Conservation (phyloP, 2,888 invertebrate genomes). For the Watsonalla binaria region DNA sequence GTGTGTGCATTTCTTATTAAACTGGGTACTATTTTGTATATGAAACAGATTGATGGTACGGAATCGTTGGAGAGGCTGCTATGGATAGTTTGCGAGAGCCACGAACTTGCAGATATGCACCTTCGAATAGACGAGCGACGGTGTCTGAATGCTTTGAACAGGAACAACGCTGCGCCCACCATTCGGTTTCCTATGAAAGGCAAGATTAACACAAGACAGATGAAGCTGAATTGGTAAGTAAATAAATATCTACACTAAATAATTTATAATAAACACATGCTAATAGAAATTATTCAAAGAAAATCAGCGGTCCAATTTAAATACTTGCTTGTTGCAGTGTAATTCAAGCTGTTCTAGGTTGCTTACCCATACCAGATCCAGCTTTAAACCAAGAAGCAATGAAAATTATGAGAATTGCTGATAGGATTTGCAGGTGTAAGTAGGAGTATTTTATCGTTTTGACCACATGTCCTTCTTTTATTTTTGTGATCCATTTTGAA, state of each 20-base stretch:
- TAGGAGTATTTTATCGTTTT: slow-evolving; percentile 7
- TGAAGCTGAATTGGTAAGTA: slow-evolving; percentile 91
- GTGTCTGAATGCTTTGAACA: slow-evolving; percentile 83
- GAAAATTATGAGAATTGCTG: slow-evolving; percentile 83
- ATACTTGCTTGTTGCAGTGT: slow-evolving; percentile 78
- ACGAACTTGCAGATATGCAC: slow-evolving; percentile 83
- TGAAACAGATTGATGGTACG: slow-evolving; percentile 74
- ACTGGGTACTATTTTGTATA: too few species aligned
- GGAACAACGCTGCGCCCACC: slow-evolving; percentile 72
- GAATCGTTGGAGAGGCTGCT: slow-evolving; percentile 79
- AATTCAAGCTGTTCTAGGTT: slow-evolving; percentile 86
- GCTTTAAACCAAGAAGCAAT: slow-evolving; percentile 83
- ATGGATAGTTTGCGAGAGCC: slow-evolving; percentile 77
- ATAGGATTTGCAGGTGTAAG: slow-evolving; percentile 84
- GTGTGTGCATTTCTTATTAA: too few species aligned
- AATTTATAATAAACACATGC: too few species aligned
- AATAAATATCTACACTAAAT: too few species aligned
- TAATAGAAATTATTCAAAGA: too few species aligned
- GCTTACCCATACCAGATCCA: slow-evolving; percentile 82
- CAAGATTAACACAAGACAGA: slow-evolving; percentile 82
- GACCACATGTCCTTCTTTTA: neutral
- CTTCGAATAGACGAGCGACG: slow-evolving; percentile 84
- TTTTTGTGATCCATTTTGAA: neutral
- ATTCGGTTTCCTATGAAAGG: slow-evolving; percentile 85
- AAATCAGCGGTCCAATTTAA: neutral